A percentile compares a stretch with the other conserved stretches of the same genome.
phyloP scores from a whole-genome alignment of 2,797 vertebrate species.

The Peromyscus melanophrys region DNA sequence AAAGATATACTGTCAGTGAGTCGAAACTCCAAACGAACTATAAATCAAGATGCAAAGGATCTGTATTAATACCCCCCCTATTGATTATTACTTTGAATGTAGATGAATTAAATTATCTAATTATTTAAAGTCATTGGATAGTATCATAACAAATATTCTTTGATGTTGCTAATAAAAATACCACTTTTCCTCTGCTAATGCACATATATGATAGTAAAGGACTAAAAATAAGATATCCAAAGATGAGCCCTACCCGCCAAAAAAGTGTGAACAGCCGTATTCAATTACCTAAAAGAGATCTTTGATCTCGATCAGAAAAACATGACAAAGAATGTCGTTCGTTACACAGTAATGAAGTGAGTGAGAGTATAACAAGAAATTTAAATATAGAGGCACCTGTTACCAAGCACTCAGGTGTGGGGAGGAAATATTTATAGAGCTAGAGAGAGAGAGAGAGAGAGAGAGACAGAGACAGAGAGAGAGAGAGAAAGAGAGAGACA shows the following conservation, averaged over 20 bases:
- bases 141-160: neutral
- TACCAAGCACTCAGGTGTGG: neutral
- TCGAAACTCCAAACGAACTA: neutral
- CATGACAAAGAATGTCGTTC: neutral
- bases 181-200: neutral
- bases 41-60: neutral
- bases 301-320: neutral
- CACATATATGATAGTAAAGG: neutral
- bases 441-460: neutral
- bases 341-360: neutral
- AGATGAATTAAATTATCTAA: neutral
- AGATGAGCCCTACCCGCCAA: neutral
- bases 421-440: neutral
- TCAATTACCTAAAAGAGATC: neutral
- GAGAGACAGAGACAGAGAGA: neutral
- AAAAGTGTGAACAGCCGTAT: neutral
- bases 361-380: neutral
- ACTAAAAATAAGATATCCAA: neutral
- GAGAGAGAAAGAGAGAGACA: neutral
- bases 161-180: neutral
- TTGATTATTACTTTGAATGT: neutral
- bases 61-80: neutral
- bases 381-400: neutral
- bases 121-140: neutral
- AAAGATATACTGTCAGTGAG: neutral